Percentiles rank a stretch among this genome's conserved stretches.
Conservation (phyloP, 2,888 invertebrate species). For the Uloborus plumipes region DNA sequence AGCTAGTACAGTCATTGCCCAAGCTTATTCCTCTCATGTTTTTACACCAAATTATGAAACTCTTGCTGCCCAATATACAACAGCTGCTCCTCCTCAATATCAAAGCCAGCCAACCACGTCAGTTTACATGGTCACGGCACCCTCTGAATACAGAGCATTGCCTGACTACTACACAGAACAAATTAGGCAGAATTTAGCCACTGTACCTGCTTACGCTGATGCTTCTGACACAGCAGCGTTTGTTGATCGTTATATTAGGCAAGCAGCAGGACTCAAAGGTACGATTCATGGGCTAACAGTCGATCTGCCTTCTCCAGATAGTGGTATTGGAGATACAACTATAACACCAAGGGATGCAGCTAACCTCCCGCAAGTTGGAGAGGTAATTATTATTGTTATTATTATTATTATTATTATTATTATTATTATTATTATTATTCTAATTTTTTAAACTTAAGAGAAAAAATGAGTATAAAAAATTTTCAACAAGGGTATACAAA, state of each 20-base stretch:
- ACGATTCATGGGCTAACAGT: slow-evolving; percentile 78
- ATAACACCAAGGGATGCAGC: slow-evolving; percentile 92
- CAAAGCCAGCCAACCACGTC: slow-evolving; percentile 20
- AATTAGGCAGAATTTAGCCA: slow-evolving; percentile 22
- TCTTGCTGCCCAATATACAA: slow-evolving; percentile 34
- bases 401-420: too few species aligned
- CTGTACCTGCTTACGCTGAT: slow-evolving; percentile 51
- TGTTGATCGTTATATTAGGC: slow-evolving; percentile 66
- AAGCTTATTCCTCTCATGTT: slow-evolving; percentile 39
- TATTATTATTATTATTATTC: too few species aligned
- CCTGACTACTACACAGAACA: slow-evolving; percentile 46
- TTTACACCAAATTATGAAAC: slow-evolving; percentile 38
- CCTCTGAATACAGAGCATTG: slow-evolving; percentile 34
- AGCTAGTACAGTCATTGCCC: slow-evolving; percentile 42
- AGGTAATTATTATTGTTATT: slow-evolving; percentile 30
- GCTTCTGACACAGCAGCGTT: slow-evolving; percentile 59
- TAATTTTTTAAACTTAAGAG: not conserved
- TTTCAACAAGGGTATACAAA: too few species aligned
- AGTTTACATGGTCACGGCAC: slow-evolving; percentile 36
- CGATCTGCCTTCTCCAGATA: slow-evolving; percentile 95
- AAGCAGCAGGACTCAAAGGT: slow-evolving; percentile 56
- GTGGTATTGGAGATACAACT: slow-evolving; percentile 94
- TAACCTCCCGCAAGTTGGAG: slow-evolving; percentile 71
- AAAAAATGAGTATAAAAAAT: too few species aligned
- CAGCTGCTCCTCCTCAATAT: slow-evolving; percentile 15